Percentiles rank a stretch among this genome's conserved stretches.
Evolutionary conservation across 1,140 invertebrate species (phyloP).

Genomic region (Mycetomoellerius zeteki): DNA sequence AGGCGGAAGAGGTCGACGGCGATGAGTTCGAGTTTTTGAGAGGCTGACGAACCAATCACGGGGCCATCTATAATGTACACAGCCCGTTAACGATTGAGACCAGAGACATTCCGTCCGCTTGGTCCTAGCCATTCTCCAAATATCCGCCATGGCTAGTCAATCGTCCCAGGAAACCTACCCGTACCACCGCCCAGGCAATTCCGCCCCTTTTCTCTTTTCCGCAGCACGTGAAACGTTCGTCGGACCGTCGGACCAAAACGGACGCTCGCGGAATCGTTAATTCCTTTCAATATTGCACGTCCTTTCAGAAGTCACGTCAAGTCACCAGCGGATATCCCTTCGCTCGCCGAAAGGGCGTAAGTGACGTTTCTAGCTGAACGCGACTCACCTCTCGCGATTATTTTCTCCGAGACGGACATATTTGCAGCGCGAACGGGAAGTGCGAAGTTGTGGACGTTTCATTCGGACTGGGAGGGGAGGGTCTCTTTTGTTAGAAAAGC

Average conservation of each 20-base stretch:
- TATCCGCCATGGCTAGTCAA: slow-evolving; percentile 71
- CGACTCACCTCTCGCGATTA: slow-evolving; percentile 49
- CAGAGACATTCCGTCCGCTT: slow-evolving; percentile 75
- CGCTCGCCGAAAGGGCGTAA: slow-evolving; percentile 39
- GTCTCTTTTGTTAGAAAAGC: neutral
- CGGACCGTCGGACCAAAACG: slow-evolving; percentile 65
- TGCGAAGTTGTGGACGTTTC: slow-evolving; percentile 27
- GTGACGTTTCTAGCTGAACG: slow-evolving; percentile 50
- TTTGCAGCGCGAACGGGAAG: slow-evolving; percentile 11
- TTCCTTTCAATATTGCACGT: slow-evolving; percentile 81
- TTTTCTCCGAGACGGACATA: slow-evolving; percentile 57
- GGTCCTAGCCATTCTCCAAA: slow-evolving; percentile 77
- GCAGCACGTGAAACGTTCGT: slow-evolving; percentile 60
- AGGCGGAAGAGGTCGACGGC: slow-evolving; percentile 60
- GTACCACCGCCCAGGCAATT: slow-evolving; percentile 48
- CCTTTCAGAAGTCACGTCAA: slow-evolving; percentile 75
- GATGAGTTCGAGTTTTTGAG: slow-evolving; percentile 81
- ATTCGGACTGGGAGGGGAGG: neutral
- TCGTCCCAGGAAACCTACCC: slow-evolving; percentile 73
- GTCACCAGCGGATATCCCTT: slow-evolving; percentile 50
- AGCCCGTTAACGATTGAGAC: slow-evolving; percentile 81
- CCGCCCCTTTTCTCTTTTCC: slow-evolving; percentile 74
- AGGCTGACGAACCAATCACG: slow-evolving; percentile 84
- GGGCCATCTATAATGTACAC: slow-evolving; percentile 85
- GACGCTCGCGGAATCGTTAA: slow-evolving; percentile 79